These are phyloP conservation scores for Bhutanitis thaidina DNA, from an alignment of 2,888 invertebrate genomes.

Conservation along the genomic window DNA sequence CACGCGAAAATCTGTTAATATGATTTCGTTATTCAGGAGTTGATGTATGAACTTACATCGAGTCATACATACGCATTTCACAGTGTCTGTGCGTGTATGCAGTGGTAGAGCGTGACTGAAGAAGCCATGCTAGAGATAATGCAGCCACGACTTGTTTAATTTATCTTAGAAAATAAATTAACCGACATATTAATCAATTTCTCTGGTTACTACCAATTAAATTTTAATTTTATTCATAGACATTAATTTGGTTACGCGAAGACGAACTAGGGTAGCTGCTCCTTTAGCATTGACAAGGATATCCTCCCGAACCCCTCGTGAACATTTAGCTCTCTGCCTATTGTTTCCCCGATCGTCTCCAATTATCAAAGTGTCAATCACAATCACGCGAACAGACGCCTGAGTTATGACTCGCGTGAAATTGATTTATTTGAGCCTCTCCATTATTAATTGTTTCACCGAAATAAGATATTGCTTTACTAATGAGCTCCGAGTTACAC, in stretches of 20 bases:
- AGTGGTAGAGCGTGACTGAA: too few relatives aligned
- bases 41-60: too few relatives aligned
- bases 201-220: neutral
- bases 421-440: neutral
- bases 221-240: neutral
- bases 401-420: neutral
- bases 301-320: neutral
- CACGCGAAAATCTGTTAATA: too few relatives aligned
- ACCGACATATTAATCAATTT: too few relatives aligned
- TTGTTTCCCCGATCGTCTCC: neutral
- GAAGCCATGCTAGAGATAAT: too few relatives aligned
- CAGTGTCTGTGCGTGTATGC: too few relatives aligned
- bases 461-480: neutral
- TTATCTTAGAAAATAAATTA: too few relatives aligned
- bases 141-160: too few relatives aligned
- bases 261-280: neutral
- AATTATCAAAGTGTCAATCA: slow-evolving; percentile 4
- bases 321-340: neutral
- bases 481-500: neutral
- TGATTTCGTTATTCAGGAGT: too few relatives aligned
- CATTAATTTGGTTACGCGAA: neutral
- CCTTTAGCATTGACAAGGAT: neutral
- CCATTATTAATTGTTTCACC: neutral
- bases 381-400: neutral
- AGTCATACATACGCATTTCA: too few relatives aligned